Percentiles rank a stretch among this genome's conserved stretches.
Conservation (phyloP, 2,797 vertebrate species). For the Echiichthys vipera region DNA sequence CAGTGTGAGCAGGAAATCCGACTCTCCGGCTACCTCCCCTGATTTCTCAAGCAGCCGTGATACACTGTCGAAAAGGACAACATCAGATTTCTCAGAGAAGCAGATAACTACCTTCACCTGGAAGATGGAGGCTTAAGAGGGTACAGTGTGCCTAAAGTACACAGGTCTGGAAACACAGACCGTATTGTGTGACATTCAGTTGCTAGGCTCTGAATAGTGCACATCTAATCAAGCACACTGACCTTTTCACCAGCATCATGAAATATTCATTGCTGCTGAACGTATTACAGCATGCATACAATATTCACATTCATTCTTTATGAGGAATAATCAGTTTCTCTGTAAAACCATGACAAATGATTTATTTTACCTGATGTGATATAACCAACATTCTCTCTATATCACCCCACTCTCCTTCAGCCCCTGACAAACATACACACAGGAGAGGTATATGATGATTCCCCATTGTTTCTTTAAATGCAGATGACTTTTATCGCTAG, state of each 20-base stretch:
- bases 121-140: constrained; percentile 29
- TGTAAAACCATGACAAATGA: constrained; percentile 56
- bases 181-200: constrained; percentile 36
- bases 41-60: constrained; percentile 42
- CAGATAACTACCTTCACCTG: constrained; percentile 33
- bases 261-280: constrained; percentile 78
- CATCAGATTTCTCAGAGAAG: constrained; percentile 34
- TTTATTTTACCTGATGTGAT: constrained; percentile 49
- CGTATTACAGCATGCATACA: constrained; percentile 53
- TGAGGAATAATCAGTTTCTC: constrained; percentile 61
- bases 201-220: constrained; percentile 23
- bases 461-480: constrained; percentile 48
- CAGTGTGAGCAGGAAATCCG: constrained; percentile 15
- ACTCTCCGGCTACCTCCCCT: constrained; percentile 22
- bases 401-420: not conserved
- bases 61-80: constrained; percentile 48
- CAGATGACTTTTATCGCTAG: constrained; percentile 29
- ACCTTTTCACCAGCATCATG: constrained; percentile 75
- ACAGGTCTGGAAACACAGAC: constrained; percentile 17
- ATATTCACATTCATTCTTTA: constrained; percentile 57
- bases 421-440: constrained; percentile 14
- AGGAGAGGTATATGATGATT: constrained; percentile 15
- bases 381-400: constrained; percentile 34
- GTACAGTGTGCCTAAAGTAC: constrained; percentile 7
- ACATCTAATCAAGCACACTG: constrained; percentile 63